Evolutionary conservation across 1,140 invertebrate genomes (phyloP).

Genomic region (Phortica variegata): DNA sequence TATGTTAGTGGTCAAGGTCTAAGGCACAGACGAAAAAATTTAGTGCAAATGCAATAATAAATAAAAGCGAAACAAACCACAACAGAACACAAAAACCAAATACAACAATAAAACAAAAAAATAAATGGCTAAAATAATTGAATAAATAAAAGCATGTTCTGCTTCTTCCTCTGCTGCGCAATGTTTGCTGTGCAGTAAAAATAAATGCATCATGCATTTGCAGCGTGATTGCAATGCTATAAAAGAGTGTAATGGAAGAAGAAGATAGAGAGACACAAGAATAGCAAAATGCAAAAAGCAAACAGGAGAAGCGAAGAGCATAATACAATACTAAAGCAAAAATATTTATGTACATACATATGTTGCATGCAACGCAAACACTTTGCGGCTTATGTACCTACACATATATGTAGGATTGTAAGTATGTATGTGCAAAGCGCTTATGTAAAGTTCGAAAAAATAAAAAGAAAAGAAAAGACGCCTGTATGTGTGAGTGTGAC

Average conservation of each 20-base stretch:
- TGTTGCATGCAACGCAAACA: too few species aligned
- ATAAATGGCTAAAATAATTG: background rate
- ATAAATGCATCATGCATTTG: slow-evolving; percentile 41
- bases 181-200: slow-evolving; percentile 11
- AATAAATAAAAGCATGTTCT: background rate
- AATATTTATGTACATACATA: too few species aligned
- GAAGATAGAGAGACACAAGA: too few species aligned
- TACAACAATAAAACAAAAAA: background rate
- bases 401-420: slow-evolving; percentile 6
- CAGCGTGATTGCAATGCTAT: slow-evolving; percentile 38
- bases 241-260: too few species aligned
- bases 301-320: too few species aligned
- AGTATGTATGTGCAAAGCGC: slow-evolving; percentile 21
- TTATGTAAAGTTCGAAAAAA: slow-evolving; percentile 8
- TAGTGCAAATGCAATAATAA: slow-evolving; percentile 25
- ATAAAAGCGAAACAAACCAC: slow-evolving; percentile 40
- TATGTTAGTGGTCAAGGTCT: slow-evolving; percentile 56
- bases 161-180: slow-evolving; percentile 13
- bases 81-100: slow-evolving; percentile 23
- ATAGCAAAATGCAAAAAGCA: too few species aligned
- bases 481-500: slow-evolving; percentile 15
- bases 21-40: slow-evolving; percentile 44
- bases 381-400: slow-evolving; percentile 2
- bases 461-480: too few species aligned
- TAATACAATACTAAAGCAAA: too few species aligned